Conservation (phyloP, 2,888 invertebrate species). For the Ichneumoninae sp. region DNA sequence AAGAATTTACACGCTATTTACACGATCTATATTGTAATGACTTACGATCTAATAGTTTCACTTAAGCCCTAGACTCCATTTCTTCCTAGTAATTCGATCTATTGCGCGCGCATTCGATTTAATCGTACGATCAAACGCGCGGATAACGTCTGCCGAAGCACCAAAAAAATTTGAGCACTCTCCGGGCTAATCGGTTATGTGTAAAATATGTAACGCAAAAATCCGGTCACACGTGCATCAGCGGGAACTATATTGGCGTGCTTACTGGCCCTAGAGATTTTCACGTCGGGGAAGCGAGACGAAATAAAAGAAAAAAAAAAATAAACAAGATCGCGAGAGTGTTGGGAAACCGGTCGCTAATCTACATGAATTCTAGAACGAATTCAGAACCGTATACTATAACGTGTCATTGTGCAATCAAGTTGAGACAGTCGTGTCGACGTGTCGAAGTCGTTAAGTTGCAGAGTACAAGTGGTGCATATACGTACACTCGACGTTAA, state of each 20-base stretch:
- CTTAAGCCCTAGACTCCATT: constrained; percentile 58
- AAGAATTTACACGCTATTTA: constrained; percentile 69
- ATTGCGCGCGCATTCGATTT: constrained; percentile 55
- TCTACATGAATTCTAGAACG: constrained; percentile 73
- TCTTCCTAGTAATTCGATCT: constrained; percentile 64
- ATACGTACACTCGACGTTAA: constrained; percentile 37
- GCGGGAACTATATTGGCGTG: constrained; percentile 66
- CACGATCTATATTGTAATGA: constrained; percentile 62
- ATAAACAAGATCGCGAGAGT: constrained; percentile 54
- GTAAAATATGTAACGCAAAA: constrained; percentile 11
- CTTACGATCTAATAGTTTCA: constrained; percentile 71
- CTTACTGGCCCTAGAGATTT: constrained; percentile 68
- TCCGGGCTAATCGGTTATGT: constrained; percentile 47
- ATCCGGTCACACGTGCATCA: constrained; percentile 54
- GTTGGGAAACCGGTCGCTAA: constrained; percentile 63
- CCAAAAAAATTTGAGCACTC: constrained; percentile 76
- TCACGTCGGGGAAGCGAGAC: constrained; percentile 44
- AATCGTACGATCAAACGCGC: constrained; percentile 46
- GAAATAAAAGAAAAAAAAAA: constrained; percentile 23
- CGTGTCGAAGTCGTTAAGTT: constrained; percentile 66
- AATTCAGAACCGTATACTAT: constrained; percentile 71
- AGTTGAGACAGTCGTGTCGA: constrained; percentile 65
- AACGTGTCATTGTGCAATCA: constrained; percentile 67
- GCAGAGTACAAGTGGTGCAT: constrained; percentile 32
- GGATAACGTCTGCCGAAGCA: constrained; percentile 73